Percentiles rank a stretch among this genome's conserved stretches.
Evolutionary conservation across 2,797 vertebrate species (phyloP).

Genomic region (Tolypeutes matacus): DNA sequence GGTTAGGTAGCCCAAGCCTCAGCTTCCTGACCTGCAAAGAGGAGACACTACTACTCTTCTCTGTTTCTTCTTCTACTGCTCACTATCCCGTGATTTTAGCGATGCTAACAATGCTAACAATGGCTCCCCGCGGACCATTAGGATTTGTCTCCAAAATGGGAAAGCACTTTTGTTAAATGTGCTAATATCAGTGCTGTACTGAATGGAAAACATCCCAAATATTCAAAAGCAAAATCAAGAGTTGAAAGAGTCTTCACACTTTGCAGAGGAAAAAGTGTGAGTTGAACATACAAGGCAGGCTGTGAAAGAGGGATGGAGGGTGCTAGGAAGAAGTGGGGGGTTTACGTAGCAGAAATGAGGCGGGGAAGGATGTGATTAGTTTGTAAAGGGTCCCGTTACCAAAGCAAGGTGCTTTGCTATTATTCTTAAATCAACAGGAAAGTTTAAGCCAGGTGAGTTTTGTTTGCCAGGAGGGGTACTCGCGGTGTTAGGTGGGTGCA

Average conservation of each 20-base stretch:
- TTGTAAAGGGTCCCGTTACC: background rate
- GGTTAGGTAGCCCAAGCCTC: background rate
- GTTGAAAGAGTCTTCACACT: background rate
- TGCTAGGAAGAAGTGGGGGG: background rate
- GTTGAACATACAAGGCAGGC: background rate
- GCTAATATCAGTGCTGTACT: background rate
- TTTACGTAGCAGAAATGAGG: background rate
- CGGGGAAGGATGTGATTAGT: background rate
- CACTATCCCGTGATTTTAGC: background rate
- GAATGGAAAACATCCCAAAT: background rate
- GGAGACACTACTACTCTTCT: background rate
- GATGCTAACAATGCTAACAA: background rate
- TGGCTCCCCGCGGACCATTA: no score
- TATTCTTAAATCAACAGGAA: background rate
- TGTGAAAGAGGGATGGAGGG: no score
- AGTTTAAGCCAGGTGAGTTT: background rate
- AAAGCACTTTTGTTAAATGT: background rate
- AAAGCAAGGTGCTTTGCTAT: background rate
- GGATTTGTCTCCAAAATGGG: background rate
- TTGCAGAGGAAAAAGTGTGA: background rate
- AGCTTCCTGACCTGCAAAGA: background rate
- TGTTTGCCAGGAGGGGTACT: background rate
- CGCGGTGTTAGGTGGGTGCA: rapidly evolving
- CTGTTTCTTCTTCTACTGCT: background rate
- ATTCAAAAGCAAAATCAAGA: background rate